These are phyloP conservation scores for Danio choprae DNA, from an alignment of 2,797 vertebrate genomes.

Conservation along the genomic window DNA sequence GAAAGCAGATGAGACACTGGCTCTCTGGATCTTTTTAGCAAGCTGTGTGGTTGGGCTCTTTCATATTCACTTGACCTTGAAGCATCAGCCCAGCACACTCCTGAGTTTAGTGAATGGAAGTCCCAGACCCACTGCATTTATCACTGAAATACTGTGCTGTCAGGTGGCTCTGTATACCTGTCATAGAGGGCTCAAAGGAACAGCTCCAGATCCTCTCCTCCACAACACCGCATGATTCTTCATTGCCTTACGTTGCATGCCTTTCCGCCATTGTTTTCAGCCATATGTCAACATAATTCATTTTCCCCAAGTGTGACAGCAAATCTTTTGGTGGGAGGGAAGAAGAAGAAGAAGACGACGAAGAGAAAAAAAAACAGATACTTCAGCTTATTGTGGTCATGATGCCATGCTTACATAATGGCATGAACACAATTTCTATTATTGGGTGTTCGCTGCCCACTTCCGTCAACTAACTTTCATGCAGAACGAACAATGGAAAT, in stretches of 20 bases:
- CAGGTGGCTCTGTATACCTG: constrained; percentile 84
- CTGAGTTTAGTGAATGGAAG: constrained; percentile 81
- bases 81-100: constrained; percentile 75
- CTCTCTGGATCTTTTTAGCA: constrained; percentile 53
- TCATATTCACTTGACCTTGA: constrained; percentile 81
- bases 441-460: constrained; percentile 16
- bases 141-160: constrained; percentile 87
- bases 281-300: constrained; percentile 84
- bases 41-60: constrained; percentile 69
- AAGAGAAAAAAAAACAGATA: constrained; percentile 66
- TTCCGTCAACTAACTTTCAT: constrained; percentile 12
- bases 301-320: constrained; percentile 76
- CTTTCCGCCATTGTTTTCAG: constrained; percentile 79
- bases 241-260: constrained; percentile 79
- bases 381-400: constrained; percentile 42
- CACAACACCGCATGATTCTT: constrained; percentile 83
- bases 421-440: constrained; percentile 37
- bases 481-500: neutral
- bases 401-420: constrained; percentile 69
- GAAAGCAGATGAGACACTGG: constrained; percentile 16
- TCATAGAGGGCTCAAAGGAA: constrained; percentile 83
- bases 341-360: neutral
- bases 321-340: constrained; percentile 47
- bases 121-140: constrained; percentile 85
- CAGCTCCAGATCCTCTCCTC: constrained; percentile 78